These are phyloP conservation scores for Tadarida brasiliensis DNA, from an alignment of 2,797 vertebrate species.

Conservation along the genomic window DNA sequence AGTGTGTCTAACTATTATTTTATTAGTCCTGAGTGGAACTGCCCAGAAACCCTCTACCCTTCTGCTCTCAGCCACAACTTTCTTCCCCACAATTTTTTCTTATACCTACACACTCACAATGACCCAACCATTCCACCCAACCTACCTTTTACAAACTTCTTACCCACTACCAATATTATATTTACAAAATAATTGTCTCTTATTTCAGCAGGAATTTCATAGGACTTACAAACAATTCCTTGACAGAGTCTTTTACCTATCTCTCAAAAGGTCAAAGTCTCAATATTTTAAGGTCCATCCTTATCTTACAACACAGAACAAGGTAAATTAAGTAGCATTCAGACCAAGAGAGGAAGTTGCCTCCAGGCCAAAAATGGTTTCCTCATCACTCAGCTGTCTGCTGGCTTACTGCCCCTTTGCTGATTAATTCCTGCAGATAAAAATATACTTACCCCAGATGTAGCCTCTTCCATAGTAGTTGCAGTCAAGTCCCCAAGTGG, in stretches of 20 bases:
- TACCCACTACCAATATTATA: constrained; percentile 47
- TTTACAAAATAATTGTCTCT: constrained; percentile 54
- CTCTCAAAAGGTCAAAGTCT: constrained; percentile 62
- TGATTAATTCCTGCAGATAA: not conserved
- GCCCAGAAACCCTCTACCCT: constrained; percentile 66
- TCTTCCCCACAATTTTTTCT: constrained; percentile 41
- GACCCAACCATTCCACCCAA: constrained; percentile 60
- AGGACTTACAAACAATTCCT: constrained; percentile 46
- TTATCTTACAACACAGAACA: constrained; percentile 55
- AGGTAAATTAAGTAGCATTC: constrained; percentile 48
- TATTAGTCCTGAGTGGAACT: constrained; percentile 76
- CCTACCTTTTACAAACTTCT: constrained; percentile 62
- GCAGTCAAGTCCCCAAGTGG: constrained; percentile 91
- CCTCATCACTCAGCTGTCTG: constrained; percentile 68
- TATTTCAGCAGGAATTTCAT: constrained; percentile 52
- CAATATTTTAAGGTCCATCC: constrained; percentile 37
- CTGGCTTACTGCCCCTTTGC: constrained; percentile 47
- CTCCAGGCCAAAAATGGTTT: constrained; percentile 71
- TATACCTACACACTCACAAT: constrained; percentile 54
- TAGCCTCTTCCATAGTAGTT: constrained; percentile 90
- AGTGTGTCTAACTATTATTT: constrained; percentile 76
- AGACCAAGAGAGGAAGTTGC: constrained; percentile 62
- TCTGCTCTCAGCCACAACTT: constrained; percentile 25
- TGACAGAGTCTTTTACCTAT: constrained; percentile 55
- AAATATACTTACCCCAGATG: constrained; percentile 86